Conservation (phyloP, 2,797 vertebrate species). For the Spinus pinus region DNA sequence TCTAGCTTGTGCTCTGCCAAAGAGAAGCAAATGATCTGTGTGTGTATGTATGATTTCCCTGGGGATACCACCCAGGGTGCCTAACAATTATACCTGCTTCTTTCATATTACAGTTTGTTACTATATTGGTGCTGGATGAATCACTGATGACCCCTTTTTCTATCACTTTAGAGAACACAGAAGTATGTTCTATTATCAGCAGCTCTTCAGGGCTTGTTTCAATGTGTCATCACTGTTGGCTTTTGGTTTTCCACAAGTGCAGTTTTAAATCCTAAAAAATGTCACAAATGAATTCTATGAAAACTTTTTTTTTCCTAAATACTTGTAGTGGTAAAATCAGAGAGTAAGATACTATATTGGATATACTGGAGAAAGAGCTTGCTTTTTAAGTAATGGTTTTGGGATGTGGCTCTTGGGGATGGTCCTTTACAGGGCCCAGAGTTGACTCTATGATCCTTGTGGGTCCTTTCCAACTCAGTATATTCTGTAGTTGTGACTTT, state of each 20-base stretch:
- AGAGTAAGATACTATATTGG: background rate
- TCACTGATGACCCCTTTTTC: background rate
- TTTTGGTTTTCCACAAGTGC: background rate
- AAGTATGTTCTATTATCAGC: background rate
- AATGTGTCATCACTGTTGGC: background rate
- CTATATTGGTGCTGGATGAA: background rate
- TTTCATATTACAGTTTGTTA: background rate
- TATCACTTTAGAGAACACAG: background rate
- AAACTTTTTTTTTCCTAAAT: background rate
- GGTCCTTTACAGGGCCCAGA: background rate
- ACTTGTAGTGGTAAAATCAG: background rate
- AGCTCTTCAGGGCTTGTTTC: background rate
- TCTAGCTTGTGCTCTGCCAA: background rate
- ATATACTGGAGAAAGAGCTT: background rate
- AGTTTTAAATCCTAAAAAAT: background rate
- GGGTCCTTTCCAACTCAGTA: background rate
- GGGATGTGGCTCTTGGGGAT: background rate
- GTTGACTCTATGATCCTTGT: background rate
- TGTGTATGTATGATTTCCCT: background rate
- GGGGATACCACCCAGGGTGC: background rate
- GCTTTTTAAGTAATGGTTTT: background rate
- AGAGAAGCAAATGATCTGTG: background rate
- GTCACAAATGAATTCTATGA: background rate
- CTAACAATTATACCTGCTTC: background rate
- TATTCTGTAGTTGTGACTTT: background rate